Evolutionary conservation across 2,888 invertebrate genomes (phyloP).

Genomic region (Chloroclysta siterata): DNA sequence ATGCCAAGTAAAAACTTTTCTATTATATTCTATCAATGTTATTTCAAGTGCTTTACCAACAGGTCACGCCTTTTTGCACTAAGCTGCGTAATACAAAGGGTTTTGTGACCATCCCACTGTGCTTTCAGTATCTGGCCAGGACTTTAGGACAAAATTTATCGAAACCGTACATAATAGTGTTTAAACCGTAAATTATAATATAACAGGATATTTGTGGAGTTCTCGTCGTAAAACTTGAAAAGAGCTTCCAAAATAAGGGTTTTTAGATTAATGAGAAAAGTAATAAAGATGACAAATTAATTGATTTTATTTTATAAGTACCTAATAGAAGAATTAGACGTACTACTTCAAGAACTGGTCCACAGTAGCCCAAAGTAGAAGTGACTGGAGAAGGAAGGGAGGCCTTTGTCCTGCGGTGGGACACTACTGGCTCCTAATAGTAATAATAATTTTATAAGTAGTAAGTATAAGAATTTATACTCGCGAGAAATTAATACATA

Average conservation of each 20-base stretch:
- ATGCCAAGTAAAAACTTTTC: no score
- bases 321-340: no score
- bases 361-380: no score
- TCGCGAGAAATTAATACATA: not conserved
- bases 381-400: no score
- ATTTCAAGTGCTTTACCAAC: no score
- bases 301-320: not conserved
- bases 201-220: conserved; percentile 20
- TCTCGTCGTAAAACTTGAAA: conserved; percentile 8
- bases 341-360: no score
- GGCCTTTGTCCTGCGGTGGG: no score
- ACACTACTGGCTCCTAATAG: no score
- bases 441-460: no score
- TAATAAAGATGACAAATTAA: not conserved
- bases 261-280: conserved; percentile 4
- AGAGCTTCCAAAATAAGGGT: conserved; percentile 12
- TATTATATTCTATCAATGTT: no score
- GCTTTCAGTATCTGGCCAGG: conserved; percentile 17
- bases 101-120: conserved; percentile 23
- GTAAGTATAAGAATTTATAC: no score
- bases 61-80: conserved; percentile 39
- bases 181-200: conserved; percentile 22
- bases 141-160: conserved; percentile 23
- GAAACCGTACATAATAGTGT: conserved; percentile 10
- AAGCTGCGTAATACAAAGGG: conserved; percentile 28